These are phyloP conservation scores for Phlogophora meticulosa DNA, from an alignment of 2,888 invertebrate genomes.

Conservation along the genomic window DNA sequence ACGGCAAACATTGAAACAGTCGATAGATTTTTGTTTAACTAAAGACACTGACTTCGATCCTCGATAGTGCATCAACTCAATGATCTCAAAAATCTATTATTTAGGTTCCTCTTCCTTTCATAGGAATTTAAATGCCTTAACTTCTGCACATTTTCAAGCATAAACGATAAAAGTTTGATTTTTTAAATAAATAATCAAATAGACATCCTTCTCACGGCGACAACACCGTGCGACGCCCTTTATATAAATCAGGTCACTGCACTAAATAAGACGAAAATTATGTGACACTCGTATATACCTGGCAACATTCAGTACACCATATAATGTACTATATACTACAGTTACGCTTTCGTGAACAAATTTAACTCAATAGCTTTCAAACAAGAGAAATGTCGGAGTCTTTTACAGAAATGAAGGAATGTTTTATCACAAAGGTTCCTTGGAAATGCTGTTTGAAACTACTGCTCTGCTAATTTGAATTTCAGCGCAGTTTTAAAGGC, in stretches of 20 bases:
- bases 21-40: no score
- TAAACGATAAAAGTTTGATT: no score
- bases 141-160: no score
- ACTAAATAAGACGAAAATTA: constrained; percentile 31
- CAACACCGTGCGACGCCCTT: constrained; percentile 18
- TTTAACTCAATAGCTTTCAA: constrained; percentile 39
- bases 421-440: constrained; percentile 6
- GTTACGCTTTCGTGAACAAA: constrained; percentile 3
- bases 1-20: no score
- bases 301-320: constrained; percentile 1
- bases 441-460: constrained; percentile 13
- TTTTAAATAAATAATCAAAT: no score
- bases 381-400: constrained; percentile 9
- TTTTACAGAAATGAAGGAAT: constrained; percentile 10
- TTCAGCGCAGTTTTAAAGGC: constrained; percentile 13
- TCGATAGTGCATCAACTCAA: no score
- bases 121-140: no score
- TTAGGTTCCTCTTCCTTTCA: no score
- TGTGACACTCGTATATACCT: background rate
- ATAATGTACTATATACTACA: background rate
- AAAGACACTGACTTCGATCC: no score
- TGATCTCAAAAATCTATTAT: no score
- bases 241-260: constrained; percentile 58
- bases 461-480: constrained; percentile 10
- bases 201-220: no score